These are phyloP conservation scores for Linepithema humile DNA, from an alignment of 1,140 invertebrate species.

Conservation along the genomic window DNA sequence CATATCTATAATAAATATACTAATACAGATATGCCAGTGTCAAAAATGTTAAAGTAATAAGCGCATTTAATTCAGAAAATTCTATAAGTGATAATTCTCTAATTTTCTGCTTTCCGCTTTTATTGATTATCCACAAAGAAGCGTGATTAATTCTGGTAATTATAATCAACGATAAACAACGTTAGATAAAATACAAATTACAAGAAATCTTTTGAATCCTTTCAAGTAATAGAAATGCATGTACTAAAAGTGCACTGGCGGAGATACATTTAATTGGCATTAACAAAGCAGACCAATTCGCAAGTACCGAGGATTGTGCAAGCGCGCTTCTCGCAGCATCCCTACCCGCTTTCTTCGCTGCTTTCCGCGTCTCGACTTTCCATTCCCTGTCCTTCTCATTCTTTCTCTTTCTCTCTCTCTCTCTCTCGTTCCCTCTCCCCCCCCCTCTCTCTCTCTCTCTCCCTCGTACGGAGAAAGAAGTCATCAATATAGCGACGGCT, in stretches of 20 bases:
- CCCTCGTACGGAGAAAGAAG: slow-evolving; percentile 74
- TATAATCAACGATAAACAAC: background rate
- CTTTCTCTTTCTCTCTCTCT: too few relatives aligned
- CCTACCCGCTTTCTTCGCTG: slow-evolving; percentile 19
- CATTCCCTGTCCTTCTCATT: slow-evolving; percentile 14
- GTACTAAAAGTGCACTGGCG: background rate
- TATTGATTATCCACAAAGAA: slow-evolving; percentile 4
- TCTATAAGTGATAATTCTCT: background rate
- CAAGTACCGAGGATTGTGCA: slow-evolving; percentile 23
- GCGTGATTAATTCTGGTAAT: slow-evolving; percentile 5
- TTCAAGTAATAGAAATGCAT: slow-evolving; percentile 35
- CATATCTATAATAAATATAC: background rate
- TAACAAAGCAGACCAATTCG: background rate
- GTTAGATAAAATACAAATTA: slow-evolving; percentile 12
- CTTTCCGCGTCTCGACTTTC: slow-evolving; percentile 33
- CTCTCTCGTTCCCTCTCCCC: background rate
- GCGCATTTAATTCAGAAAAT: background rate
- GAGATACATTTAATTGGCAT: slow-evolving; percentile 16
- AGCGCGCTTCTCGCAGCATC: slow-evolving; percentile 6
- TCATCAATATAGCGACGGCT: slow-evolving; percentile 82
- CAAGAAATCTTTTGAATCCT: background rate
- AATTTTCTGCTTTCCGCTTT: background rate
- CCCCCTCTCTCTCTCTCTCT: background rate
- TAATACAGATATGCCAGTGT: background rate
- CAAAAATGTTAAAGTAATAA: background rate